Percentiles rank a stretch among this genome's conserved stretches.
Conservation (phyloP, 2,797 vertebrate genomes). For the Sebastes variabilis region DNA sequence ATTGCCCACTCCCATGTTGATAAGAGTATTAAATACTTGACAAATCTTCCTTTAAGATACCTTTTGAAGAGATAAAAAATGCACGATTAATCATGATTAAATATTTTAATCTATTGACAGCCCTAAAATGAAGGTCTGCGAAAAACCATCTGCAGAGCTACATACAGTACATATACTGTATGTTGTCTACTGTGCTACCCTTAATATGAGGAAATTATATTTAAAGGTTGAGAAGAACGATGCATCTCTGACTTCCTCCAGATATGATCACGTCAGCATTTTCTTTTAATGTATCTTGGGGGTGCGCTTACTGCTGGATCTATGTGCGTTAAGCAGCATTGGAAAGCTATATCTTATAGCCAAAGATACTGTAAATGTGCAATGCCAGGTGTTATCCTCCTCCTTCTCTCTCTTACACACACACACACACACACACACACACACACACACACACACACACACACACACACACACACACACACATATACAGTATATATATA, state of each 20-base stretch:
- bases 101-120: too few species aligned
- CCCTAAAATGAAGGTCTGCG: too few species aligned
- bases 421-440: background rate
- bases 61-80: too few species aligned
- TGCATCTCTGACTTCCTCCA: background rate
- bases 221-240: background rate
- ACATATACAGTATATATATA: constrained; percentile 11
- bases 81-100: fast-evolving
- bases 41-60: too few species aligned
- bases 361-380: constrained; percentile 5
- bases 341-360: constrained; percentile 17
- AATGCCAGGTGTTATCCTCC: constrained; percentile 17
- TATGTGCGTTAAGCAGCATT: constrained; percentile 8
- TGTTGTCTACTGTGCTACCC: background rate
- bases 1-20: too few species aligned
- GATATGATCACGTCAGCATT: constrained; percentile 5
- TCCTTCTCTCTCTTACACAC: background rate
- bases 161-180: background rate
- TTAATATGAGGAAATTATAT: background rate
- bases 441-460: constrained; percentile 10
- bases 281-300: background rate
- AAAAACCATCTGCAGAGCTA: background rate
- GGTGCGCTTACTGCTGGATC: constrained; percentile 12
- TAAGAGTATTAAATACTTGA: fast-evolving
- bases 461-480: background rate